These are phyloP conservation scores for Hycleus cichorii DNA, from an alignment of 1,140 invertebrate genomes.

Conservation along the genomic window DNA sequence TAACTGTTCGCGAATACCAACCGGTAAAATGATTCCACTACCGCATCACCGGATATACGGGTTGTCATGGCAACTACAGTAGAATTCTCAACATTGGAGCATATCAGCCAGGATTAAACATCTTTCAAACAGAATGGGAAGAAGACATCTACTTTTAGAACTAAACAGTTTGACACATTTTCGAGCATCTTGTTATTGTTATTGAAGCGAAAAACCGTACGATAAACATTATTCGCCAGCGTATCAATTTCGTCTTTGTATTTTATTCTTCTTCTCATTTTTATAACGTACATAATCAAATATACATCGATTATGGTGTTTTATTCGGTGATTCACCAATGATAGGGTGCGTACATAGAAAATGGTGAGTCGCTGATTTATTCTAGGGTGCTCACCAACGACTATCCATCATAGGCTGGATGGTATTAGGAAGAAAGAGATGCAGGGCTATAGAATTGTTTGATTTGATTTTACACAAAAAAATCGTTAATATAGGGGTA, in stretches of 20 bases:
- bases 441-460: background rate
- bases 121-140: conserved; percentile 12
- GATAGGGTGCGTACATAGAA: conserved; percentile 3
- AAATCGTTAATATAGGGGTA: background rate
- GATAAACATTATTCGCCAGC: too few species aligned
- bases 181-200: background rate
- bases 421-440: background rate
- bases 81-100: conserved; percentile 27
- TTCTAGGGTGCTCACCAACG: conserved; percentile 5
- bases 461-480: conserved; percentile 3
- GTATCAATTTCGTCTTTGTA: background rate
- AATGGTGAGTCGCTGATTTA: conserved; percentile 14
- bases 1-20: conserved; percentile 13
- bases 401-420: background rate
- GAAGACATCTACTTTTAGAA: background rate
- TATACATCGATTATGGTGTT: conserved; percentile 31
- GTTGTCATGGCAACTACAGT: conserved; percentile 28
- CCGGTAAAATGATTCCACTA: conserved; percentile 27
- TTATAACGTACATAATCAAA: conserved; percentile 27
- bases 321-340: conserved; percentile 27
- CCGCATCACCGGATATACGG: conserved; percentile 25
- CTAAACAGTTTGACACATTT: background rate
- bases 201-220: background rate
- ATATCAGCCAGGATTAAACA: conserved; percentile 26
- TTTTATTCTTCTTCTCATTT: background rate